Conservation (phyloP, 2,888 invertebrate genomes). For the Melanchra persicariae region DNA sequence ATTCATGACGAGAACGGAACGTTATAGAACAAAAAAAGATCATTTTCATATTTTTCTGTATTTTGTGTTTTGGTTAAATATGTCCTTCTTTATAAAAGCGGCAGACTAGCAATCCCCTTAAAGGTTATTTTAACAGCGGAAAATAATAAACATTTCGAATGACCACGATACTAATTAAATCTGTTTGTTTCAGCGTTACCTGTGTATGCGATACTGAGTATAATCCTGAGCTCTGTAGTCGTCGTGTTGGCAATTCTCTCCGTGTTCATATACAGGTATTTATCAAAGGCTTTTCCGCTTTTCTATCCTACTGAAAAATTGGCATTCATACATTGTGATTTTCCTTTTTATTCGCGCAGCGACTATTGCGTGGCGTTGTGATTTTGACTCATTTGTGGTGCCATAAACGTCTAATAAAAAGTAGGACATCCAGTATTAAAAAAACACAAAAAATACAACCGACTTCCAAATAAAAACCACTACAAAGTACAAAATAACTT, state of each 20-base stretch:
- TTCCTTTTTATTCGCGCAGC: neutral
- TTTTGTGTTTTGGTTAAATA: neutral
- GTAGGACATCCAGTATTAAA: too few relatives aligned
- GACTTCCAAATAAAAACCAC: too few relatives aligned
- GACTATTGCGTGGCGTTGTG: too few relatives aligned
- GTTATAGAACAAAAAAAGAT: neutral
- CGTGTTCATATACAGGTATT: slow-evolving; percentile 95
- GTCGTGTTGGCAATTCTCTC: slow-evolving; percentile 92
- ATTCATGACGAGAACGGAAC: too few relatives aligned
- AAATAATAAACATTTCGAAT: slow-evolving; percentile 2
- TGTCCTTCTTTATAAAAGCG: neutral
- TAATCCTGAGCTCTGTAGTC: slow-evolving; percentile 95
- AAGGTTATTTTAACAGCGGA: neutral
- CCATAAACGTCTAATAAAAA: too few relatives aligned
- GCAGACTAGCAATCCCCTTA: neutral
- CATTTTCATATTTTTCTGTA: neutral
- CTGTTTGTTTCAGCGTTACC: slow-evolving; percentile 93
- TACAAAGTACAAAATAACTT: too few relatives aligned
- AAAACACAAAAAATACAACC: too few relatives aligned
- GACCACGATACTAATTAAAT: slow-evolving; percentile 7
- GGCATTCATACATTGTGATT: neutral
- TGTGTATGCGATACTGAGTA: slow-evolving; percentile 96
- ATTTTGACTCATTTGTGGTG: too few relatives aligned
- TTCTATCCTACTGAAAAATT: neutral
- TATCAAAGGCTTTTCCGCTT: neutral